Conservation (phyloP, 2,797 vertebrate species). For the Mormyrops attenuatus region DNA sequence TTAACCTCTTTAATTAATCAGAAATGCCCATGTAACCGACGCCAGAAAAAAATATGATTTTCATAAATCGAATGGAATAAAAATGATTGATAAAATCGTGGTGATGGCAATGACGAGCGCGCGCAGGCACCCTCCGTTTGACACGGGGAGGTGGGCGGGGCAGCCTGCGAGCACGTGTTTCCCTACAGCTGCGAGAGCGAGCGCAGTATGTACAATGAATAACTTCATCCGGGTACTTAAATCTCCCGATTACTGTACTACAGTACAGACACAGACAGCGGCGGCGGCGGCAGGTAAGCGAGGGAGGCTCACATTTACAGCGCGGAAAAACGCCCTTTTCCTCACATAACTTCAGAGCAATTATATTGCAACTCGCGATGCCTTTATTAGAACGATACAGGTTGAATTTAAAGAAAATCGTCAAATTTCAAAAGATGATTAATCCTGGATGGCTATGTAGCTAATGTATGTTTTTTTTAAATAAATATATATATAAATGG, state of each 20-base stretch:
- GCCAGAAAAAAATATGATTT: not conserved
- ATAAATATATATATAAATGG: not conserved
- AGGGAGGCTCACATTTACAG: not conserved
- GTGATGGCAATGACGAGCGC: not conserved
- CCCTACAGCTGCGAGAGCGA: not conserved
- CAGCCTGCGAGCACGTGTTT: not conserved
- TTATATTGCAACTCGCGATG: not conserved
- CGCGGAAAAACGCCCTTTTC: not conserved
- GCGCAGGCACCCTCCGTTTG: not conserved
- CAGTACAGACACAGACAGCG: constrained; percentile 15
- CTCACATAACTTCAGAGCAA: not conserved
- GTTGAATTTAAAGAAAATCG: not conserved
- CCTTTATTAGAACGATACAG: not conserved
- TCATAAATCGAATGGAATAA: not conserved
- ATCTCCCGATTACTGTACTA: constrained; percentile 31
- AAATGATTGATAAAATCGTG: not conserved
- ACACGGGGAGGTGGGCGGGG: not conserved
- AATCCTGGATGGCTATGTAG: not conserved
- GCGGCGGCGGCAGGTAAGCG: constrained; percentile 24
- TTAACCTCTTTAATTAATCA: not conserved
- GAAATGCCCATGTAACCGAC: not conserved
- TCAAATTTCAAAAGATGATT: not conserved
- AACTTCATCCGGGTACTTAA: constrained; percentile 31
- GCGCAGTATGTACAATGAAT: constrained; percentile 14
- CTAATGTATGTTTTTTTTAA: not conserved